Conservation (phyloP, 2,888 invertebrate species). For the Shargacucullia verbasci region DNA sequence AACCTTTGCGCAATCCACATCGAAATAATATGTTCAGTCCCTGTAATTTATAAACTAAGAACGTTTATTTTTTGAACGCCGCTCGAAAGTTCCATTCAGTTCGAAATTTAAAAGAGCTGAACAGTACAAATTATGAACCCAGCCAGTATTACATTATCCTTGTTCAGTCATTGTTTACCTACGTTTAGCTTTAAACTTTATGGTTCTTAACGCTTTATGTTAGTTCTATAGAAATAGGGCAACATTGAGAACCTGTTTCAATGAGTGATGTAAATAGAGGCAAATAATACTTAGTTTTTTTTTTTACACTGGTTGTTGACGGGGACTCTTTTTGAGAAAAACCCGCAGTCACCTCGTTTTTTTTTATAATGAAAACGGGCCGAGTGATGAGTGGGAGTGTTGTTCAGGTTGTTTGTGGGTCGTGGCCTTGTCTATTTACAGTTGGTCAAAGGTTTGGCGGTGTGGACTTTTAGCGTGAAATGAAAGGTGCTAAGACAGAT, state of each 20-base stretch:
- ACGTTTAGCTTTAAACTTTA: constrained; percentile 55
- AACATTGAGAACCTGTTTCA: constrained; percentile 53
- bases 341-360: constrained; percentile 75
- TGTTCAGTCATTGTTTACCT: constrained; percentile 49
- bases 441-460: constrained; percentile 61
- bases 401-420: constrained; percentile 67
- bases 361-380: constrained; percentile 73
- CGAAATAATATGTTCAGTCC: too few species aligned
- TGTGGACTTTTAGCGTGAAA: constrained; percentile 47
- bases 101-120: constrained; percentile 19
- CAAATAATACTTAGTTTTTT: constrained; percentile 65
- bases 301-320: constrained; percentile 50
- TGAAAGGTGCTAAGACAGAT: constrained; percentile 41
- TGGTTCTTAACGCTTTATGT: constrained; percentile 45
- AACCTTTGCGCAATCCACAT: too few species aligned
- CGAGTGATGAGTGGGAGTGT: constrained; percentile 65
- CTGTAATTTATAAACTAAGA: constrained; percentile 20
- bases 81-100: constrained; percentile 21
- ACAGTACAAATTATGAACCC: constrained; percentile 38
- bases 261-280: constrained; percentile 33
- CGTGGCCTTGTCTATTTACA: constrained; percentile 69
- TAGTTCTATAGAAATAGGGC: constrained; percentile 47
- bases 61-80: constrained; percentile 9
- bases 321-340: constrained; percentile 62
- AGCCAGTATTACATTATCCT: constrained; percentile 36